Evolutionary conservation across 2,113 vertebrate species (phyloP), one percentile per base, ranked within the genome.

Genomic region (Seriola rivoliana): DNA sequence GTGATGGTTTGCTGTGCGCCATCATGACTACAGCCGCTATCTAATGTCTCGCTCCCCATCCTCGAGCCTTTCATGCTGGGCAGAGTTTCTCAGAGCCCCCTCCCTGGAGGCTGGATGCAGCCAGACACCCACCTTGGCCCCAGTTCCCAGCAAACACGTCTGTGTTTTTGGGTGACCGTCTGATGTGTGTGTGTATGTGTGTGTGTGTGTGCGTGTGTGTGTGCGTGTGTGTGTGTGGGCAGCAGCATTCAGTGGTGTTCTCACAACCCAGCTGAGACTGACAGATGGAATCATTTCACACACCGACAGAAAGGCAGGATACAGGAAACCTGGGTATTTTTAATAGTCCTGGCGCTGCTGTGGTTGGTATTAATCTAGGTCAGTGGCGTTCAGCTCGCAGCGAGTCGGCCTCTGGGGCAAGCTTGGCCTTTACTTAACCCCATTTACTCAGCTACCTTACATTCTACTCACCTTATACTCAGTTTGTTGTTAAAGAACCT

Each of bases 271-370:
- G 89, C 91, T 93, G 91, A 92, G 85, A 88, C 88, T 91, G 89
- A 93, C 94, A 94, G 93, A 94, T 94, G 92, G 91, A 95, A 91
- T 92, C 88, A 92, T 90, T 93, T 93, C 89, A 92, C 91, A 91
- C 92, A 78, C 80, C 92, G 92, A 90, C 91, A 91, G 87, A 89
- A 81, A 93, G 86, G 86, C 88, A 90, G 92, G 91, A 91, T 92
- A 85, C 88, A 86, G 88, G 83, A 91, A 92, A 87, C 86, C 60
- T 57, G 85, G 90, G 84, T 85, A 90, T 91, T 79, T 88, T 89
- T 89, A 86, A 88, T 88, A 73, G 88, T 88, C 71, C 78, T 89
- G 81, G 68, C 77, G 78, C 84, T 90, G 83, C 90, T 84, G 80
- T 60, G 82, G 89, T 91, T 86, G 85, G 89, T 93, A 85, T 90